Conservation (phyloP, 2,797 vertebrate species). For the Muscicapa striata region DNA sequence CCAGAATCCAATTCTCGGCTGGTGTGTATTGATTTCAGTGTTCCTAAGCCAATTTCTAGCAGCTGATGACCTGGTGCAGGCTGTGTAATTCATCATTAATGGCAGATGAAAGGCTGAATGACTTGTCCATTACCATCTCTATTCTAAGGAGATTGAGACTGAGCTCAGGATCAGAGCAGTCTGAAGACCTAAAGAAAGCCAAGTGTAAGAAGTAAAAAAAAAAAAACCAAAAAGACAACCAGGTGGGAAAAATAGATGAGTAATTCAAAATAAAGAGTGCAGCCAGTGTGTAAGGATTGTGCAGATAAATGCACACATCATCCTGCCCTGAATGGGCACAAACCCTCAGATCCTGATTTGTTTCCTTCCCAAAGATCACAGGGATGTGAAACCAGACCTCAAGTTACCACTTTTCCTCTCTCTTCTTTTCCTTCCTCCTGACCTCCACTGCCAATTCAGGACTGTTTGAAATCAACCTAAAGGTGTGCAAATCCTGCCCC, state of each 20-base stretch:
- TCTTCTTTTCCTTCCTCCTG: background rate
- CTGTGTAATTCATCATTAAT: constrained; percentile 63
- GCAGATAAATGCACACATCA: accelerated
- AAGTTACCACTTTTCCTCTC: background rate
- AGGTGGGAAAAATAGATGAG: background rate
- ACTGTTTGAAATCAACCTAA: background rate
- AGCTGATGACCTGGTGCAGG: constrained; percentile 50
- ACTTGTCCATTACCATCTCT: constrained; percentile 40
- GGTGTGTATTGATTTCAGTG: constrained; percentile 48
- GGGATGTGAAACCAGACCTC: background rate
- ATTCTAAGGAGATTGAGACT: constrained; percentile 8
- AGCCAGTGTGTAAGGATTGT: background rate
- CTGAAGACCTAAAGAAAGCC: background rate
- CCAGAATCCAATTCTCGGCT: constrained; percentile 29
- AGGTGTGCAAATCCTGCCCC: background rate
- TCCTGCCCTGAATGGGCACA: background rate
- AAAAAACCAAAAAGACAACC: background rate
- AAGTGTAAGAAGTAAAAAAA: background rate
- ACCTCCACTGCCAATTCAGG: background rate
- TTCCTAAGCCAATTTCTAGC: constrained; percentile 60
- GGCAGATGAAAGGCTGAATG: constrained; percentile 50
- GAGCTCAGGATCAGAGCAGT: background rate
- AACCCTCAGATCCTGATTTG: background rate
- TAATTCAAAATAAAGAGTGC: background rate
- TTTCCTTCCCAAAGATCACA: background rate